Evolutionary conservation across 2,113 vertebrate species (phyloP).

Genomic region (Lathamus discolor): DNA sequence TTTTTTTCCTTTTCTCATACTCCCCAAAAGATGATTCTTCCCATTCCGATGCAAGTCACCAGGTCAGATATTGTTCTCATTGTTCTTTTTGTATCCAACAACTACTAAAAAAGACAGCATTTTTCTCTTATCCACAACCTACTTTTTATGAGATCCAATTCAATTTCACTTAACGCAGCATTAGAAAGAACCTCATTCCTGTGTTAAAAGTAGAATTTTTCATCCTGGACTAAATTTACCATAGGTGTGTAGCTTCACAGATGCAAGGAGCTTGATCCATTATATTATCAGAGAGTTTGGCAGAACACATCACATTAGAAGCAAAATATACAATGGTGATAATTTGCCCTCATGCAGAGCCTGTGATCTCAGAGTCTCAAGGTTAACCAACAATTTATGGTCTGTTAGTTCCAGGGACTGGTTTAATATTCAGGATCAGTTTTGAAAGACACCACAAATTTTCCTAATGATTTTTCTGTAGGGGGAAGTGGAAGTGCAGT

Average conservation of each 20-base stretch:
- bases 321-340: background rate
- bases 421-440: background rate
- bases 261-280: background rate
- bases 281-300: background rate
- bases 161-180: background rate
- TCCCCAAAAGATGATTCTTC: background rate
- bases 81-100: background rate
- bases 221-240: background rate
- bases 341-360: background rate
- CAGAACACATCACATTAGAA: background rate
- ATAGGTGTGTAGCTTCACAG: background rate
- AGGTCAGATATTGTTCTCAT: background rate
- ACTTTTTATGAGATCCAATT: background rate
- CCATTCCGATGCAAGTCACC: background rate
- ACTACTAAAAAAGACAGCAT: background rate
- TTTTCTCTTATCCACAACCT: background rate
- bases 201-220: background rate
- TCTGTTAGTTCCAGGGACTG: background rate
- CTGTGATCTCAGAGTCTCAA: background rate
- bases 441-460: background rate
- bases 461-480: background rate
- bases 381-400: background rate
- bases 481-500: background rate
- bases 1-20: background rate
- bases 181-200: background rate